These are phyloP conservation scores for Glyphotaelius pellucidus DNA, from an alignment of 2,888 invertebrate species.

Conservation along the genomic window DNA sequence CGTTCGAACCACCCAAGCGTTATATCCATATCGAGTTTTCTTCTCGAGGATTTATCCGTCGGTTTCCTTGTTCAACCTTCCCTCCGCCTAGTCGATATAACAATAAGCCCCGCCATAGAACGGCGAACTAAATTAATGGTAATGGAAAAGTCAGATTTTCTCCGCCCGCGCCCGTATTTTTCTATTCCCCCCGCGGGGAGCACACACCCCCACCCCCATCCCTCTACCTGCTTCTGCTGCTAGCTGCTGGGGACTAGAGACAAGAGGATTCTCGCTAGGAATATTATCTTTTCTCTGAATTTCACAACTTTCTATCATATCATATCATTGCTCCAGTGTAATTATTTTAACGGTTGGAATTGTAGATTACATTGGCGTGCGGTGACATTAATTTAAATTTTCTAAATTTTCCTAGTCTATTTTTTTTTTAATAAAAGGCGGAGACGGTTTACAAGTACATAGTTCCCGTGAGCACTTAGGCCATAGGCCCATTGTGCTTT, in stretches of 20 bases:
- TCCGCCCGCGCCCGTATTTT: slow-evolving; percentile 64
- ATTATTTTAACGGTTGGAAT: background rate
- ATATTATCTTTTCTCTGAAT: background rate
- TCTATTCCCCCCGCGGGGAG: slow-evolving; percentile 57
- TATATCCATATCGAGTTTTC: slow-evolving; percentile 29
- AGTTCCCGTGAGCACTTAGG: too few relatives aligned
- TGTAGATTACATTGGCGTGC: background rate
- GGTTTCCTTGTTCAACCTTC: slow-evolving; percentile 34
- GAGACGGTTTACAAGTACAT: too few relatives aligned
- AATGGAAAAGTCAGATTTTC: slow-evolving; percentile 72
- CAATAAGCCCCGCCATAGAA: slow-evolving; percentile 55
- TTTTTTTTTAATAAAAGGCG: too few relatives aligned
- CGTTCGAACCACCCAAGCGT: background rate
- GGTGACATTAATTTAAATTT: background rate
- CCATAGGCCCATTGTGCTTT: too few relatives aligned
- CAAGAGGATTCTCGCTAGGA: background rate
- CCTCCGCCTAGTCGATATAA: slow-evolving; percentile 54
- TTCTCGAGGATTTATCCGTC: slow-evolving; percentile 33
- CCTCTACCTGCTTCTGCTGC: background rate
- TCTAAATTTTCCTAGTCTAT: too few relatives aligned
- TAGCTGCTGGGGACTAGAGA: background rate
- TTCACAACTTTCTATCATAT: background rate
- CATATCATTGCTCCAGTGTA: background rate
- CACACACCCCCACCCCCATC: background rate
- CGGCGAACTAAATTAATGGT: slow-evolving; percentile 70